Evolutionary conservation across 2,888 invertebrate species (phyloP).

Genomic region (Andrena minutula): DNA sequence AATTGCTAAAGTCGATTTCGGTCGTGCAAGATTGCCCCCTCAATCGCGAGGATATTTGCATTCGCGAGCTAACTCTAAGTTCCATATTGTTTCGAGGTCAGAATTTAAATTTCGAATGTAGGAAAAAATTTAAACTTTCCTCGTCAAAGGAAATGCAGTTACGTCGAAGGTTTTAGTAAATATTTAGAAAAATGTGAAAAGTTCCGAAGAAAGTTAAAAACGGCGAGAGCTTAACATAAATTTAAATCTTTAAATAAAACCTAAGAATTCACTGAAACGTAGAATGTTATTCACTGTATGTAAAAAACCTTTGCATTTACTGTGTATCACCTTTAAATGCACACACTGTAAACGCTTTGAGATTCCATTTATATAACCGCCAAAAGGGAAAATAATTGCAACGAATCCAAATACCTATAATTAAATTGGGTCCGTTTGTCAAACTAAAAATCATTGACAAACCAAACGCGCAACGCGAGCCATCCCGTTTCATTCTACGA

Average conservation of each 20-base stretch:
- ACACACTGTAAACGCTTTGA: background rate
- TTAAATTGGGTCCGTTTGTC: too few species aligned
- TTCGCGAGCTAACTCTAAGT: slow-evolving; percentile 14
- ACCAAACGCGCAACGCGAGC: too few species aligned
- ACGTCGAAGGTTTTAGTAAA: background rate
- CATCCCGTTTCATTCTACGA: background rate
- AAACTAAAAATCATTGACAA: too few species aligned
- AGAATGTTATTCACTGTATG: too few species aligned
- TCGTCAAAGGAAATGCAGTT: slow-evolving; percentile 1
- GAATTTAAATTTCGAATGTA: slow-evolving; percentile 26
- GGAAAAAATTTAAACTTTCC: slow-evolving; percentile 15
- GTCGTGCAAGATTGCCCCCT: background rate
- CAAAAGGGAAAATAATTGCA: background rate
- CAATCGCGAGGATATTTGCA: slow-evolving; percentile 18
- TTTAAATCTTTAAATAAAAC: background rate
- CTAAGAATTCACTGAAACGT: background rate
- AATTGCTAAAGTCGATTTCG: slow-evolving; percentile 25
- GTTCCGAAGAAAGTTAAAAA: background rate
- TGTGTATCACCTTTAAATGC: background rate
- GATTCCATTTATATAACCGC: background rate
- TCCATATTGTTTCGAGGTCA: slow-evolving; percentile 35
- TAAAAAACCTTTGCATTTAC: too few species aligned
- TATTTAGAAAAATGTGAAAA: background rate
- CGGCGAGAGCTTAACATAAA: background rate
- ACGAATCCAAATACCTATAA: background rate